Conservation (phyloP, 1,140 invertebrate species). For the Ooceraea biroi region DNA sequence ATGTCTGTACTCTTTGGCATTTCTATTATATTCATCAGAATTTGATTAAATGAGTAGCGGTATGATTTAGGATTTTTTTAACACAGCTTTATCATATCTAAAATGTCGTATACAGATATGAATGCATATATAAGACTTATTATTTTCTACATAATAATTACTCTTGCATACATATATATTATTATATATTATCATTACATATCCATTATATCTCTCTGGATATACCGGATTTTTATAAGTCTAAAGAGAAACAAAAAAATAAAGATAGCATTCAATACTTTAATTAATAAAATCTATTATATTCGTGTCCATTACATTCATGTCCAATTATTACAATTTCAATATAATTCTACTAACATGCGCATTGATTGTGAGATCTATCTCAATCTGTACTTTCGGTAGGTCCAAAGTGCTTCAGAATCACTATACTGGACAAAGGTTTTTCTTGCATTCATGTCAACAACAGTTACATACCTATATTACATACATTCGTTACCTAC, state of each 20-base stretch:
- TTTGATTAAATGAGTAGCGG: not conserved
- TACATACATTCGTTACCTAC: slow-evolving; percentile 41
- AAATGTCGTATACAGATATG: not conserved
- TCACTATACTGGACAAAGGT: slow-evolving; percentile 8
- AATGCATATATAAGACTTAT: not conserved
- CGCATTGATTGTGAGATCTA: not conserved
- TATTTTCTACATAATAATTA: not conserved
- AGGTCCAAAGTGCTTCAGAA: slow-evolving; percentile 35
- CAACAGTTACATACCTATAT: not conserved
- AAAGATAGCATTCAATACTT: no score
- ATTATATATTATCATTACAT: not conserved
- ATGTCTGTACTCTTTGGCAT: no score
- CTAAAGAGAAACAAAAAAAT: not conserved
- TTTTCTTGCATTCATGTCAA: slow-evolving; percentile 5
- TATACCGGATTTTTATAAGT: not conserved
- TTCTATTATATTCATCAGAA: not conserved
- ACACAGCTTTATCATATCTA: not conserved
- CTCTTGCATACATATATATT: not conserved
- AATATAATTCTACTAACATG: not conserved
- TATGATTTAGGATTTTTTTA: not conserved
- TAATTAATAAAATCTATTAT: no score
- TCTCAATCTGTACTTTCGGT: not conserved
- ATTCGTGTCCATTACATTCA: no score
- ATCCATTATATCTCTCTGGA: not conserved
- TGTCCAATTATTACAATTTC: not conserved